A percentile compares a stretch with the other conserved stretches of the same genome.
Evolutionary conservation across 2,797 vertebrate species (phyloP).

Genomic region (Crypturellus tataupa): DNA sequence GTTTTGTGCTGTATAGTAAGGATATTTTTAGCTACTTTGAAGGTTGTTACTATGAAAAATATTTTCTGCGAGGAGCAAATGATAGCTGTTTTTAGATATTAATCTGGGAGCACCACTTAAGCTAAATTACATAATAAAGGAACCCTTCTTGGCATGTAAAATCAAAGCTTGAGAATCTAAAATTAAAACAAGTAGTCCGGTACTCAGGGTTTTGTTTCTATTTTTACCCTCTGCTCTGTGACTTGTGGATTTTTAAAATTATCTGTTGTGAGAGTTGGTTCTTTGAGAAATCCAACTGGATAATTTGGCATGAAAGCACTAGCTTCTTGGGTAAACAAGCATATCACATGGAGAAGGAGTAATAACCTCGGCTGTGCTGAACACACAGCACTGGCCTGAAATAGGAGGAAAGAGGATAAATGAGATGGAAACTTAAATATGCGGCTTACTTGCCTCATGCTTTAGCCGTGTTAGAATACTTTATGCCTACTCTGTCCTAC

Average conservation of each 20-base stretch:
- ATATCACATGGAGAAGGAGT: not conserved
- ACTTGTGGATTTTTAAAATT: not conserved
- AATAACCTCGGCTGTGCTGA: not conserved
- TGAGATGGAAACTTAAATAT: not conserved
- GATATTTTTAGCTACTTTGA: constrained; percentile 33
- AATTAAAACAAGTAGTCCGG: not conserved
- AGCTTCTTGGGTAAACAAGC: not conserved
- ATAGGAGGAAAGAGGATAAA: not conserved
- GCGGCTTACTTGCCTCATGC: not conserved
- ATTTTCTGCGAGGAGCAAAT: not conserved
- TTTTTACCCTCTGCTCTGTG: not conserved
- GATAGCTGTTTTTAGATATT: constrained; percentile 26
- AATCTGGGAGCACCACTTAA: constrained; percentile 16
- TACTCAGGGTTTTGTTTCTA: not conserved
- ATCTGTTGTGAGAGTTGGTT: not conserved
- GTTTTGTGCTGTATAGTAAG: constrained; percentile 1
- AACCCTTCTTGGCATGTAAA: not conserved
- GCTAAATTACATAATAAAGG: not conserved
- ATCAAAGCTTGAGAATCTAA: not conserved
- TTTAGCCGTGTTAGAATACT: not conserved
- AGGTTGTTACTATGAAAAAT: constrained; percentile 52
- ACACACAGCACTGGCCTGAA: not conserved
- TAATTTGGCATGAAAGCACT: not conserved
- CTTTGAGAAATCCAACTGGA: not conserved
- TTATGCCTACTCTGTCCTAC: not conserved